Conservation (phyloP, 2,113 vertebrate genomes). For the Dromaius novaehollandiae region DNA sequence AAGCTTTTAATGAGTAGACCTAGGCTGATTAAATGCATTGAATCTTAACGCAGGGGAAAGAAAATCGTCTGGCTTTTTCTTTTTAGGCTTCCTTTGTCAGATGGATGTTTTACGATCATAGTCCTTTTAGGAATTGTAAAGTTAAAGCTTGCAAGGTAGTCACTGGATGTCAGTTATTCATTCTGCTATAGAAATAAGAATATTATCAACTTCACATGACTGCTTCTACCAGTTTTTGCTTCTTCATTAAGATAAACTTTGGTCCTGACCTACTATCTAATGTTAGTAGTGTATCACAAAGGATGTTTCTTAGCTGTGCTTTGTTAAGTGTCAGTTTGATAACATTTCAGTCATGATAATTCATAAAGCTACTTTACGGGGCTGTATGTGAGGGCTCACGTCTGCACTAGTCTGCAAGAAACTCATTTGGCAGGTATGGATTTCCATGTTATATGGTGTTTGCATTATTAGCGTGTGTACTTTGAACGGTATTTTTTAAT, state of each 20-base stretch:
- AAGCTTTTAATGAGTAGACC: not conserved
- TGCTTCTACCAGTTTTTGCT: not conserved
- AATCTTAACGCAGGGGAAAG: not conserved
- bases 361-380: not conserved
- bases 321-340: not conserved
- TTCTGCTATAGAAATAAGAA: not conserved
- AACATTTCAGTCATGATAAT: not conserved
- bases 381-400: not conserved
- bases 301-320: not conserved
- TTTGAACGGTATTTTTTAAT: conserved; percentile 51
- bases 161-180: not conserved
- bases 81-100: not conserved
- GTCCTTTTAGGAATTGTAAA: not conserved
- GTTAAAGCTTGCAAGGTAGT: not conserved
- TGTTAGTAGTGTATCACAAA: not conserved
- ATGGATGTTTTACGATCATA: not conserved
- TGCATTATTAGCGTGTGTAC: not conserved
- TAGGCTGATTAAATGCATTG: not conserved
- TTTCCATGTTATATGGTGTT: not conserved
- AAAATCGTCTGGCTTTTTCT: not conserved
- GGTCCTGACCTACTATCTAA: not conserved
- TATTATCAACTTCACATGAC: not conserved
- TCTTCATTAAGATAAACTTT: not conserved
- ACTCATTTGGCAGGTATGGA: conserved; percentile 6
- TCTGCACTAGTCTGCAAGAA: not conserved